Evolutionary conservation across 1,140 invertebrate genomes (phyloP).

Genomic region (Drosophila rhopaloa): DNA sequence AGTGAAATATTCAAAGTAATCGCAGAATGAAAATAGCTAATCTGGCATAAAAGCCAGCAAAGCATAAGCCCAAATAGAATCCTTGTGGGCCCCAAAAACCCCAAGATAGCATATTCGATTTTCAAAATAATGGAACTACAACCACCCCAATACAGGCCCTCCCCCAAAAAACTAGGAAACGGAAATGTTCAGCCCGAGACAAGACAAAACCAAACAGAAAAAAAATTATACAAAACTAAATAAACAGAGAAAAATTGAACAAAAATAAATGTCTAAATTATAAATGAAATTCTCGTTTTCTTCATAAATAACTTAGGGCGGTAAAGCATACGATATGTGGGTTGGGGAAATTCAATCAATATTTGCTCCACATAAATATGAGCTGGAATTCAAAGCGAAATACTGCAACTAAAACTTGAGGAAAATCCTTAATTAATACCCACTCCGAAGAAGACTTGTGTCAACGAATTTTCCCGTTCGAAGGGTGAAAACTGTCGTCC

Average conservation of each 20-base stretch:
- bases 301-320: slow-evolving; percentile 21
- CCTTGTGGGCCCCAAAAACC: slow-evolving; percentile 31
- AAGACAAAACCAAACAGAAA: slow-evolving; percentile 53
- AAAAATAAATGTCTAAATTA: slow-evolving; percentile 83
- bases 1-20: slow-evolving; percentile 45
- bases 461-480: slow-evolving; percentile 13
- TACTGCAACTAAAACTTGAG: slow-evolving; percentile 37
- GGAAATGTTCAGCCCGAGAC: slow-evolving; percentile 41
- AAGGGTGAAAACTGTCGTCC: slow-evolving; percentile 2
- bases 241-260: slow-evolving; percentile 55
- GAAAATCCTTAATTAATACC: slow-evolving; percentile 49
- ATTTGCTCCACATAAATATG: slow-evolving; percentile 38
- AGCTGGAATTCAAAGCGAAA: slow-evolving; percentile 20
- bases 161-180: slow-evolving; percentile 17
- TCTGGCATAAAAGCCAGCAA: slow-evolving; percentile 73
- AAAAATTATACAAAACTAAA: slow-evolving; percentile 48
- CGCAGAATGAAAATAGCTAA: slow-evolving; percentile 56
- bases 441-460: slow-evolving; percentile 1
- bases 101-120: slow-evolving; percentile 58
- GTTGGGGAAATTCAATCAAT: slow-evolving; percentile 28
- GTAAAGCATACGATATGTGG: neutral
- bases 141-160: neutral
- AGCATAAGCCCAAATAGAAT: slow-evolving; percentile 71
- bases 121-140: slow-evolving; percentile 41
- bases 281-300: slow-evolving; percentile 57